Percentiles rank a stretch among this genome's conserved stretches.
phyloP scores from a whole-genome alignment of 2,888 invertebrate species.

The Agrochola lota region DNA sequence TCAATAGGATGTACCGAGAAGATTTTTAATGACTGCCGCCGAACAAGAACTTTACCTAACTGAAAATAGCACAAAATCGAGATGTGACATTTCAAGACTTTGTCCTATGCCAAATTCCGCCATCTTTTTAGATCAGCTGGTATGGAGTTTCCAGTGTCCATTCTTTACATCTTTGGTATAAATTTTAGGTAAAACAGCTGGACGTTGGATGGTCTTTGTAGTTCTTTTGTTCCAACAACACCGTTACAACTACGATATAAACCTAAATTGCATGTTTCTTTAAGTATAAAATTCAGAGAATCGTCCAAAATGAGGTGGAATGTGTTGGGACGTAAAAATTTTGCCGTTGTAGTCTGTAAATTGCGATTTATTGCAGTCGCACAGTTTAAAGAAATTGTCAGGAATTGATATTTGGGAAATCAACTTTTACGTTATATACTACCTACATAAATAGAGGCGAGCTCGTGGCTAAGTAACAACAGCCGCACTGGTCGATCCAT shows the following conservation, averaged over 20 bases:
- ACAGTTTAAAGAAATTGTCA: not conserved
- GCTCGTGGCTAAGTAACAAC: no score
- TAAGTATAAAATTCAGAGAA: conserved; percentile 19
- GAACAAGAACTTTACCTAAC: not conserved
- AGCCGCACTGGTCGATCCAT: no score
- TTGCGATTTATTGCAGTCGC: not conserved
- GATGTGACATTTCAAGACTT: not conserved
- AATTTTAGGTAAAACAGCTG: conserved; percentile 44
- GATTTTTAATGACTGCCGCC: not conserved
- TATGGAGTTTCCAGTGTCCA: conserved; percentile 6
- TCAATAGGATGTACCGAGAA: not conserved
- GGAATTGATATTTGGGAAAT: not conserved
- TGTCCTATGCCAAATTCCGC: no score
- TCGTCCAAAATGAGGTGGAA: not conserved
- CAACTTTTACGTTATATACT: not conserved
- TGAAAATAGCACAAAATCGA: not conserved
- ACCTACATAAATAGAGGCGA: not conserved
- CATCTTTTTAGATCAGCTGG: not conserved
- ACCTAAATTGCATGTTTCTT: conserved; percentile 12
- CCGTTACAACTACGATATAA: conserved; percentile 9
- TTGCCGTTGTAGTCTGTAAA: not conserved
- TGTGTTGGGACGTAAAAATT: not conserved
- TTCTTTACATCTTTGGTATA: conserved; percentile 37
- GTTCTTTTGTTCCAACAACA: conserved; percentile 40
- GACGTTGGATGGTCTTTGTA: conserved; percentile 50